Conservation (phyloP, 1,140 invertebrate species). For the Lucilia cuprina region DNA sequence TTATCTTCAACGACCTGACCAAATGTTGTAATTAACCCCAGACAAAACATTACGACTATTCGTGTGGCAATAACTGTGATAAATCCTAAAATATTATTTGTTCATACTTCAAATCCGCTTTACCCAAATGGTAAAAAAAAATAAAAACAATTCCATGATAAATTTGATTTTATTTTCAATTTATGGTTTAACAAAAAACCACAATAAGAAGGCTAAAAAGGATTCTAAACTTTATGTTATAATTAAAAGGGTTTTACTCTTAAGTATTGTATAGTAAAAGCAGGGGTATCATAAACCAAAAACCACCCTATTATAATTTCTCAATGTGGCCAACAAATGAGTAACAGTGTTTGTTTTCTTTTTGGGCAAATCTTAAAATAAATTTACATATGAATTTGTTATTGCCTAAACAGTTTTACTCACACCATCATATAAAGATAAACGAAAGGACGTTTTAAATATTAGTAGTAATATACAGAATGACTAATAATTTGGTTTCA, state of each 20-base stretch:
- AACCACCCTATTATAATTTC: background rate
- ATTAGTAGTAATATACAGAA: background rate
- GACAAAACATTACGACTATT: background rate
- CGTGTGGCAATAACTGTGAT: background rate
- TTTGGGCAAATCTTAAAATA: background rate
- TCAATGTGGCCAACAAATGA: background rate
- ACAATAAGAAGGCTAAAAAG: background rate
- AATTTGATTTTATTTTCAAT: slow-evolving; percentile 20
- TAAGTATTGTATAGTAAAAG: background rate
- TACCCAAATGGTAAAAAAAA: background rate
- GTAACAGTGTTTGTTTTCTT: too few species aligned
- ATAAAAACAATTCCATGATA: background rate
- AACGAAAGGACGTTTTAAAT: background rate
- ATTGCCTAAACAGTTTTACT: background rate
- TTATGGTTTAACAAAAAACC: background rate
- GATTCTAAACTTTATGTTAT: background rate
- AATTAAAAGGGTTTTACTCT: slow-evolving; percentile 16
- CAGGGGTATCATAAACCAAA: background rate
- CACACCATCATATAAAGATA: background rate
- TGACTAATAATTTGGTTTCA: background rate
- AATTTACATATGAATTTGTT: background rate
- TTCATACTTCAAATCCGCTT: slow-evolving; percentile 13
- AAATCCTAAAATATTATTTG: slow-evolving; percentile 25
- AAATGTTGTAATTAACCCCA: slow-evolving; percentile 59
- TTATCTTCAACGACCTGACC: slow-evolving; percentile 49